phyloP scores from a whole-genome alignment of 2,113 vertebrate genomes.

The Siniperca chuatsi region DNA sequence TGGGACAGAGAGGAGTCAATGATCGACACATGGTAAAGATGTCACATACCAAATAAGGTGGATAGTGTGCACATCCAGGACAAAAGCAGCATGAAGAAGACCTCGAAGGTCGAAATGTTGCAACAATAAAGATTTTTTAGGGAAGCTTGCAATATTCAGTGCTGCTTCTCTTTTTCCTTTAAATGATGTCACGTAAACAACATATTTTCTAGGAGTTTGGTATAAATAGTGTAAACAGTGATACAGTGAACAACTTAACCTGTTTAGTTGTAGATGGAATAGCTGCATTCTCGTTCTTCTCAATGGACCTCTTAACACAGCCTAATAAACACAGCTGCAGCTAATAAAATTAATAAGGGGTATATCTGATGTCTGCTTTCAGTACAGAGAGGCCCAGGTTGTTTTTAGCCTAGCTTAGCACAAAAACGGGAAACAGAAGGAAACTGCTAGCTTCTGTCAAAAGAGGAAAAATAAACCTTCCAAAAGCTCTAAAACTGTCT shows the following conservation, averaged over 20 bases:
- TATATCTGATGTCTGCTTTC: neutral
- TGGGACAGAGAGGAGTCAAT: constrained; percentile 19
- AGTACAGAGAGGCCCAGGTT: neutral
- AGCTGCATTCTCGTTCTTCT: neutral
- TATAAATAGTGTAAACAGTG: neutral
- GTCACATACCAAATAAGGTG: neutral
- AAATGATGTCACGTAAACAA: neutral
- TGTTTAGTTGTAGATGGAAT: neutral
- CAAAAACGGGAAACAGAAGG: neutral
- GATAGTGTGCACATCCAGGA: neutral
- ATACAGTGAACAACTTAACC: neutral
- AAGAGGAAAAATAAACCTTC: too few relatives aligned
- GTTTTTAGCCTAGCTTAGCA: neutral
- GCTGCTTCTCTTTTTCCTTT: neutral
- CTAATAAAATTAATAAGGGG: too few relatives aligned
- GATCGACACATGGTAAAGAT: neutral
- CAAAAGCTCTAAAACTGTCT: too few relatives aligned
- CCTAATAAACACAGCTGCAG: neutral
- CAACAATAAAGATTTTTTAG: neutral
- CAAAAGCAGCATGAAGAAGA: neutral
- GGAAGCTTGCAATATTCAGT: neutral
- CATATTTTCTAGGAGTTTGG: neutral
- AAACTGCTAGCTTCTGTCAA: neutral
- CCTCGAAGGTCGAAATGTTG: neutral
- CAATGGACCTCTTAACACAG: neutral